These are phyloP conservation scores for Dione vanillae DNA, from an alignment of 2,888 invertebrate species.

Conservation along the genomic window DNA sequence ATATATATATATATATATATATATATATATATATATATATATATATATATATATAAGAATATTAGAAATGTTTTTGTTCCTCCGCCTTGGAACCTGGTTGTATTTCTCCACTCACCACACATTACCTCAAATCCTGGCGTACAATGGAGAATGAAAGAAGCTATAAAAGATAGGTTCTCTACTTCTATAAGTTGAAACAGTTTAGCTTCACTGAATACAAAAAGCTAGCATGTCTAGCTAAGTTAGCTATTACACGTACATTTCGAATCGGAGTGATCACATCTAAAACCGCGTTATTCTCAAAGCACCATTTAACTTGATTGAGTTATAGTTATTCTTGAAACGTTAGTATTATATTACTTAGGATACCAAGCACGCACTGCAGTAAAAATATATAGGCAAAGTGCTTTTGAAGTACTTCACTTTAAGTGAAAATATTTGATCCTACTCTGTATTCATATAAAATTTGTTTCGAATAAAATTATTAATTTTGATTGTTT, in stretches of 20 bases:
- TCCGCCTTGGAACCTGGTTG: no score
- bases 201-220: not conserved
- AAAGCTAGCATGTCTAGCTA: not conserved
- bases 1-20: no score
- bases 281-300: conserved; percentile 24
- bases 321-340: conserved; percentile 42
- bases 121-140: no score
- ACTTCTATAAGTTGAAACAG: no score
- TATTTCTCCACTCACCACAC: no score
- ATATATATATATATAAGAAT: no score
- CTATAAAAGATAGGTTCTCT: no score
- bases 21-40: no score
- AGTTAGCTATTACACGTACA: not conserved
- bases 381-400: conserved; percentile 13
- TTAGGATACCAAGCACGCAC: conserved; percentile 27
- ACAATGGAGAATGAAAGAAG: no score
- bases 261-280: not conserved
- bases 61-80: no score
- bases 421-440: conserved; percentile 20
- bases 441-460: not conserved
- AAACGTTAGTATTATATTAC: conserved; percentile 29
- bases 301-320: conserved; percentile 38
- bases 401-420: conserved; percentile 9
- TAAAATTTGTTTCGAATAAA: not conserved
- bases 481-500: not conserved